phyloP scores from a whole-genome alignment of 2,888 invertebrate species.

The Dascillus cervinus region DNA sequence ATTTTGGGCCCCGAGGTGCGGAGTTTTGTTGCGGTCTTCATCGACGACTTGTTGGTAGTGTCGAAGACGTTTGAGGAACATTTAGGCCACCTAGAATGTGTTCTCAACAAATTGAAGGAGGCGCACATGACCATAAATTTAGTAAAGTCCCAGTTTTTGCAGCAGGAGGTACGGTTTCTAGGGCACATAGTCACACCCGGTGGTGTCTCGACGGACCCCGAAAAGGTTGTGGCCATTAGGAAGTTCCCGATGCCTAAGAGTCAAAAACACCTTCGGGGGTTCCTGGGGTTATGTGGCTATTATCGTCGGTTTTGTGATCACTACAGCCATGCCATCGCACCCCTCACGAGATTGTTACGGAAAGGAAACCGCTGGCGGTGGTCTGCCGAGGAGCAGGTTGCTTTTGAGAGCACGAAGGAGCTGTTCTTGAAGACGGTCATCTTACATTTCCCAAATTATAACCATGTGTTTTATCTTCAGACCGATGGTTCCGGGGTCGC shows the following conservation, averaged over 20 bases:
- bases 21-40: constrained; percentile 1
- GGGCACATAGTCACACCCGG: constrained; percentile 4
- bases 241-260: constrained; percentile 3
- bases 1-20: constrained; percentile 6
- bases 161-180: constrained; percentile 5
- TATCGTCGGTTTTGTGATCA: constrained; percentile 4
- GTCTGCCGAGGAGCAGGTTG: neutral
- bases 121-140: neutral
- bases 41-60: constrained; percentile 7
- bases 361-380: neutral
- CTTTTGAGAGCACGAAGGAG: neutral
- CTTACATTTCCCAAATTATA: constrained; percentile 1
- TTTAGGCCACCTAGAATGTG: neutral
- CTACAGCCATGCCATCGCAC: neutral
- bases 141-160: neutral
- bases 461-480: neutral
- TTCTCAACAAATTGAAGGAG: neutral
- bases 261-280: constrained; percentile 5
- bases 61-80: constrained; percentile 3
- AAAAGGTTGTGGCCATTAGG: constrained; percentile 3
- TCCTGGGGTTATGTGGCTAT: constrained; percentile 6
- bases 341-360: neutral
- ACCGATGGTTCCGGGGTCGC: constrained; percentile 3
- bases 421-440: constrained; percentile 1
- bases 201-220: constrained; percentile 4